Percentiles rank a stretch among this genome's conserved stretches.
Conservation (phyloP, 2,797 vertebrate species). For the Dendrocincla tyrannina region DNA sequence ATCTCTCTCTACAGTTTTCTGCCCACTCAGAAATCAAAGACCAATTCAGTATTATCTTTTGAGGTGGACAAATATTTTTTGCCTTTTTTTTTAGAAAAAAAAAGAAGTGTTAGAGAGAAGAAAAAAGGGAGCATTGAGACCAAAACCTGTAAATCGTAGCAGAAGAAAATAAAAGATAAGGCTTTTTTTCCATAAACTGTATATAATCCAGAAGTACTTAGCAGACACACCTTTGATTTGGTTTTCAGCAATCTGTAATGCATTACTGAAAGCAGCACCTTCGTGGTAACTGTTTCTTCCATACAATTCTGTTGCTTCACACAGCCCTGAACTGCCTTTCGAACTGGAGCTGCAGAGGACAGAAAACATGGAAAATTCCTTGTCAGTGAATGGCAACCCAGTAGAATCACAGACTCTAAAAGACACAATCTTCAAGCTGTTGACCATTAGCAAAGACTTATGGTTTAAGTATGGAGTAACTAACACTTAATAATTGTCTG, state of each 20-base stretch:
- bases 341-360: conserved; percentile 59
- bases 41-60: background rate
- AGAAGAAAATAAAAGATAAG: background rate
- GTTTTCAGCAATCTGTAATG: conserved; percentile 64
- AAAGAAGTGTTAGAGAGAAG: background rate
- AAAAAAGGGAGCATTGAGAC: background rate
- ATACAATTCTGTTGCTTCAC: conserved; percentile 56
- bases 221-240: conserved; percentile 66
- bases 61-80: background rate
- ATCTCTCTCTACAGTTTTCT: background rate
- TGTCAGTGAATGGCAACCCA: background rate
- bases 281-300: conserved; percentile 63
- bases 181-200: background rate
- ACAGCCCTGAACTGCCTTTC: conserved; percentile 44
- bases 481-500: background rate
- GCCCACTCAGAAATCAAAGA: background rate
- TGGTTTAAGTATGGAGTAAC: background rate
- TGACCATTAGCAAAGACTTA: background rate
- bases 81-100: background rate
- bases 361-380: background rate
- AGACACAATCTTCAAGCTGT: background rate
- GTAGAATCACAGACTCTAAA: background rate
- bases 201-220: background rate
- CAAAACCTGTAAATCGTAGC: background rate
- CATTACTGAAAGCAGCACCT: conserved; percentile 39